Evolutionary conservation across 2,888 invertebrate species (phyloP).

Genomic region (Oscheius sp.): DNA sequence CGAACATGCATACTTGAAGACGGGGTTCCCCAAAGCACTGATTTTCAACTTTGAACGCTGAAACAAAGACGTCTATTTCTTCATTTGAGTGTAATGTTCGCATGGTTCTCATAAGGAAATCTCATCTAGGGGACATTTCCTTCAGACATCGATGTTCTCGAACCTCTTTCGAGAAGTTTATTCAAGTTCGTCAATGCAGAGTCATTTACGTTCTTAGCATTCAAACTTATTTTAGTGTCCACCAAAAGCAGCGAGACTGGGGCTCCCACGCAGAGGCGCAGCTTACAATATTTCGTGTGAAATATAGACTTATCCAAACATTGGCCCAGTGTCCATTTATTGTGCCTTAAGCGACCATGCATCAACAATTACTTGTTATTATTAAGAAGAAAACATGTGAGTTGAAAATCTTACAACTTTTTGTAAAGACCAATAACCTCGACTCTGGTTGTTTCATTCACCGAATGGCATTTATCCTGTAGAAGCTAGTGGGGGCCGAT

Average conservation of each 20-base stretch:
- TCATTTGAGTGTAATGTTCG: too few species aligned
- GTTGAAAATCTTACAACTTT: not conserved
- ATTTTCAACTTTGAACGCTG: too few species aligned
- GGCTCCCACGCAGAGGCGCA: constrained; percentile 33
- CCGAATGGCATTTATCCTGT: constrained; percentile 21
- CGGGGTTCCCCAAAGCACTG: too few species aligned
- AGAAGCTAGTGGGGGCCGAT: not conserved
- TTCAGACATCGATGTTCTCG: constrained; percentile 22
- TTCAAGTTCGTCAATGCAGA: constrained; percentile 6
- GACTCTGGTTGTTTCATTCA: constrained; percentile 2
- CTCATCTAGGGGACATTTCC: not conserved
- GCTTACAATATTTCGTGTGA: constrained; percentile 36
- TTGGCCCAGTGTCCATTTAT: constrained; percentile 9
- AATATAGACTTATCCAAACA: constrained; percentile 34
- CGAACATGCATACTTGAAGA: too few species aligned
- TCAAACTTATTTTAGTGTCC: constrained; percentile 23
- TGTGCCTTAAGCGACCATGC: constrained; percentile 13
- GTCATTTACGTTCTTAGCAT: not conserved
- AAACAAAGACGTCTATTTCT: too few species aligned
- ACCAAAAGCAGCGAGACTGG: not conserved
- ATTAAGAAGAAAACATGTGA: constrained; percentile 21
- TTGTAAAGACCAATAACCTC: not conserved
- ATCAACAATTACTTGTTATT: constrained; percentile 21
- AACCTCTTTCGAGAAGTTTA: constrained; percentile 25
- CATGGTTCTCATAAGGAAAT: constrained; percentile 13